Conservation (phyloP, 2,113 vertebrate species). For the Tiliqua scincoides region DNA sequence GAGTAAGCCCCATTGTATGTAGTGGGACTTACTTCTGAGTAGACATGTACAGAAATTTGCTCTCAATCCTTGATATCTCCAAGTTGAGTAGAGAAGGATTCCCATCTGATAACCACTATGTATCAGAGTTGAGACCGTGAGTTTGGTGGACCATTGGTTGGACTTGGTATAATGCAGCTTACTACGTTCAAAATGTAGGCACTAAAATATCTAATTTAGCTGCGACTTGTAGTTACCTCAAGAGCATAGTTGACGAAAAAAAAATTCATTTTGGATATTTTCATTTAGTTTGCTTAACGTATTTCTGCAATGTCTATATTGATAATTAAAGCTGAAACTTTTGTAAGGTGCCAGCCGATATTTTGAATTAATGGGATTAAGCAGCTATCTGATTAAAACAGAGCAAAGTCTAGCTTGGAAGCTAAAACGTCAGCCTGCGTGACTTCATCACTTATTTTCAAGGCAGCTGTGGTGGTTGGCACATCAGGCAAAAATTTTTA, state of each 20-base stretch:
- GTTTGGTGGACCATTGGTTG: no score
- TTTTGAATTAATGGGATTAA: background rate
- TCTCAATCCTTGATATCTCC: no score
- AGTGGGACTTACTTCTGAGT: no score
- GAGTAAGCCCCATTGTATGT: no score
- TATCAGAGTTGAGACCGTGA: no score
- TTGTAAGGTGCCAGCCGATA: constrained; percentile 4
- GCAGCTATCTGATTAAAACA: constrained; percentile 2
- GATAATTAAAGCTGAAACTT: constrained; percentile 9
- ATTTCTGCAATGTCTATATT: background rate
- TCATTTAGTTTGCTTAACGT: background rate
- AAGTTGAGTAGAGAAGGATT: no score
- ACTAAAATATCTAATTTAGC: background rate
- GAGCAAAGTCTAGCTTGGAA: constrained; percentile 17
- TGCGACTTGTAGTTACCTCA: constrained; percentile 19
- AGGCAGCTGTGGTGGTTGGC: background rate
- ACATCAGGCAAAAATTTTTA: constrained; percentile 5
- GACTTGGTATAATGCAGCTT: no score
- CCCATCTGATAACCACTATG: no score
- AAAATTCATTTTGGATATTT: constrained; percentile 10
- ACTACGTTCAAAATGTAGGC: background rate
- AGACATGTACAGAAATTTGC: no score
- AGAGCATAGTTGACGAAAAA: background rate
- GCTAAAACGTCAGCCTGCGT: background rate
- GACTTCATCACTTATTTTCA: constrained; percentile 17